Base-by-base conservation (phyloP, 2,888 invertebrate genomes). In the Noctua janthe region DNA sequence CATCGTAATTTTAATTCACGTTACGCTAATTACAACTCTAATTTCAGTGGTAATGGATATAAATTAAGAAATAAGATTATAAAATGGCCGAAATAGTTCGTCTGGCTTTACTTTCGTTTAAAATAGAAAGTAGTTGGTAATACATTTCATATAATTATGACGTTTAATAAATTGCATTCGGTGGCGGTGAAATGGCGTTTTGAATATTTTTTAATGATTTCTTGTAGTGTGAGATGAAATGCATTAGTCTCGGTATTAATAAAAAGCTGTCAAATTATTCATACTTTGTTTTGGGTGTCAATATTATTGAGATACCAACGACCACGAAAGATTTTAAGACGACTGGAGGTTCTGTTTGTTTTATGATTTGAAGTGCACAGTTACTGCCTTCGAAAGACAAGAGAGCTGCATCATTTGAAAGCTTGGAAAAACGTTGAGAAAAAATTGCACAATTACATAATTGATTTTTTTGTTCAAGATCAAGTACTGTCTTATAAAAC, bases 121-220 rank as follows among this genome's bases (percentile, higher is more conserved):
- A 82, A 90, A 86, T 87, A 89, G 90, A 90, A 90, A 90, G 90
- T 89, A 76, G 81, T 73, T 47, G 49, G 74, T 83, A 81, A 78
- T 82, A 80, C 75, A 86, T 78, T 90, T 85, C 78, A 66, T 78
- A 76, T 85, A 74, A 51, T 78, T n/a, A 29, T 29, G 29, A 74
- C 66, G 71, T 51, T 81, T 77, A 82, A 80, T 85, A 82, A 80
- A 86, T 74, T 85, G 85, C 77, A 85, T 84, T 78, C 43, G 59
- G 80, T 74, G 82, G 71, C 43, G 59, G 81, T 79, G 84, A 82
- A 87, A 85, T 86, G 66, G 71, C 56, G 47, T 80, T 76, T 70
- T 78, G 76, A 83, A 83, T 89, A 80, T 73, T 75, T 75, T 76
- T 79, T 74, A 0, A 56, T 76, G 79, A n/a, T 64, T 59, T 80